Evolutionary conservation across 2,797 vertebrate genomes (phyloP), one percentile per base, ranked within the genome.

Genomic region (Nannoperca obscura): DNA sequence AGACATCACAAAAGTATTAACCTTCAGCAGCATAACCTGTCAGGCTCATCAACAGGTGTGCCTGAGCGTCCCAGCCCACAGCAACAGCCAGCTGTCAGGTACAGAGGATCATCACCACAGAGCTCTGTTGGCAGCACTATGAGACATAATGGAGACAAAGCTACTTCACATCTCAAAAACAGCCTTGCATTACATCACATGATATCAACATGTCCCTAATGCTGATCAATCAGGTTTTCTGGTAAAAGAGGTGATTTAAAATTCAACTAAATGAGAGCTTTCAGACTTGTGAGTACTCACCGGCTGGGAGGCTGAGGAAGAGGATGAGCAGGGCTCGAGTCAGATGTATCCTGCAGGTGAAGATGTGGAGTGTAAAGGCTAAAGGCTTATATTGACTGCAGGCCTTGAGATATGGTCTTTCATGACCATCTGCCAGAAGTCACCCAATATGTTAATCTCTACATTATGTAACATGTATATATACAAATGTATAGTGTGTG

Each of bases 21-120:
- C 24, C 27, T 24, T 24, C n/a, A 55, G 3, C n/a, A 69, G 20
- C 5, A 17, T 59, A 49, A 93, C 91, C 89, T 89, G 88, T 94
- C 93, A 15, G 92, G 85, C 2, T 89, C 85, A 57, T 94, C 92
- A 3, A 93, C 83, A 9, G 92, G 87, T 32, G 74, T 84, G 2
- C 89, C 89, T 5, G 84, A 91, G 27, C 92, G 91, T 24, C 91
- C 89, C 8, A 76, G 75, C 10, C 89, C 92, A 65, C 92, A 92
- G 82, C 87, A 93, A 72, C 90, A 92, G 65, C 90, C 85, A 89
- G 77, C 88, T 91, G 80, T 93, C 80, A 5, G 66, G 91, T 11
- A 65, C 49, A 94, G 20, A 88, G 1, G 72, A 92, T 89, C 88
- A 93, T 91, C 5, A 10, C 4, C 89, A 93, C 46, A 93, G 32